phyloP scores from a whole-genome alignment of 1,140 invertebrate species.

The Tetramorium parvispinum region DNA sequence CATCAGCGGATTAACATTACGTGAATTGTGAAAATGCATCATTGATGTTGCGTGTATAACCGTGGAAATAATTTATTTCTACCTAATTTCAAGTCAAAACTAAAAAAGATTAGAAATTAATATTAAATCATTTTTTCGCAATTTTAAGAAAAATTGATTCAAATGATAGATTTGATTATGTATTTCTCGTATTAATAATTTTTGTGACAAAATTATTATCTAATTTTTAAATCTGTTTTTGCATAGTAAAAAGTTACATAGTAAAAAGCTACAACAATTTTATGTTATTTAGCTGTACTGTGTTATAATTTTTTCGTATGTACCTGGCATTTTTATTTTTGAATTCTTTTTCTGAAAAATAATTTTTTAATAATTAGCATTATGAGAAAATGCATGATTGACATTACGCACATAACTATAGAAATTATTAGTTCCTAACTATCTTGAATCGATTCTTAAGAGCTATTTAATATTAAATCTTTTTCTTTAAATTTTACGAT shows the following conservation, averaged over 20 bases:
- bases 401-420: background rate
- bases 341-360: too few relatives aligned
- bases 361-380: background rate
- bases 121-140: background rate
- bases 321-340: too few relatives aligned
- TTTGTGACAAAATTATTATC: background rate
- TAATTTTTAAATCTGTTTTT: background rate
- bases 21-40: background rate
- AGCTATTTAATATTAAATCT: background rate
- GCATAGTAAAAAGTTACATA: background rate
- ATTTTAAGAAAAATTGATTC: background rate
- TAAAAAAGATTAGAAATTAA: background rate
- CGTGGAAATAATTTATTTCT: background rate
- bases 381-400: background rate
- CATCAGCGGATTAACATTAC: conserved; percentile 28
- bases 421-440: background rate
- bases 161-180: background rate
- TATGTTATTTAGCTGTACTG: background rate
- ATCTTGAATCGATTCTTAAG: background rate
- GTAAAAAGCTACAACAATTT: too few relatives aligned
- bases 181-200: background rate
- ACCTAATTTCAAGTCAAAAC: background rate
- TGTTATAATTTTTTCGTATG: background rate
- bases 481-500: background rate
- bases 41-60: background rate